These are phyloP conservation scores for Hippoglossus stenolepis DNA, from an alignment of 2,113 vertebrate species.

Conservation along the genomic window DNA sequence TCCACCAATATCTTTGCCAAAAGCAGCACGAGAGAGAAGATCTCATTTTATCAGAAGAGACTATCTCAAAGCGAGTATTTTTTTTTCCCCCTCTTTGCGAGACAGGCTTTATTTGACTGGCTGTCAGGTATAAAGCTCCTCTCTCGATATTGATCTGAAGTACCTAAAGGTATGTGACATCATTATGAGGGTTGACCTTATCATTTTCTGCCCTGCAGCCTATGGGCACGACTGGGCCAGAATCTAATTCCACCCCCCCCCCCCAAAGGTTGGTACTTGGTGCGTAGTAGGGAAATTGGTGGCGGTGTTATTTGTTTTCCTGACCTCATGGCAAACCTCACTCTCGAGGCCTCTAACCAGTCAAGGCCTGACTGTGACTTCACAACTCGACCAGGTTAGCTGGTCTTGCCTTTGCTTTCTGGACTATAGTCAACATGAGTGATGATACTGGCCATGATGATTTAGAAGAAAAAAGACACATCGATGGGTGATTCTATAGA, in stretches of 20 bases:
- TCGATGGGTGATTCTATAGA: background rate
- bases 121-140: slow-evolving; percentile 74
- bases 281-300: slow-evolving; percentile 78
- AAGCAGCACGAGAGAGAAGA: slow-evolving; percentile 55
- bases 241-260: slow-evolving; percentile 55
- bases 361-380: slow-evolving; percentile 51
- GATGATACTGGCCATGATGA: background rate
- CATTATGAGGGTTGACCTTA: slow-evolving; percentile 85
- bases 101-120: slow-evolving; percentile 80
- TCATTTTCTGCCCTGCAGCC: slow-evolving; percentile 83
- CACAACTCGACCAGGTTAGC: slow-evolving; percentile 32
- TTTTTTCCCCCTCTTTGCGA: slow-evolving; percentile 44
- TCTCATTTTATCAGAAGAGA: slow-evolving; percentile 77
- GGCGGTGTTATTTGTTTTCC: slow-evolving; percentile 82
- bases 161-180: slow-evolving; percentile 85
- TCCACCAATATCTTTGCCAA: slow-evolving; percentile 60
- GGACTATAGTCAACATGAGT: background rate
- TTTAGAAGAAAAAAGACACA: no score
- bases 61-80: slow-evolving; percentile 65
- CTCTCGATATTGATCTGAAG: slow-evolving; percentile 81
- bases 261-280: slow-evolving; percentile 64
- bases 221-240: slow-evolving; percentile 54
- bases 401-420: slow-evolving; percentile 18
- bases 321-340: slow-evolving; percentile 76
- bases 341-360: slow-evolving; percentile 62